Base-by-base conservation (phyloP, 2,797 vertebrate genomes). In the Balearica regulorum region DNA sequence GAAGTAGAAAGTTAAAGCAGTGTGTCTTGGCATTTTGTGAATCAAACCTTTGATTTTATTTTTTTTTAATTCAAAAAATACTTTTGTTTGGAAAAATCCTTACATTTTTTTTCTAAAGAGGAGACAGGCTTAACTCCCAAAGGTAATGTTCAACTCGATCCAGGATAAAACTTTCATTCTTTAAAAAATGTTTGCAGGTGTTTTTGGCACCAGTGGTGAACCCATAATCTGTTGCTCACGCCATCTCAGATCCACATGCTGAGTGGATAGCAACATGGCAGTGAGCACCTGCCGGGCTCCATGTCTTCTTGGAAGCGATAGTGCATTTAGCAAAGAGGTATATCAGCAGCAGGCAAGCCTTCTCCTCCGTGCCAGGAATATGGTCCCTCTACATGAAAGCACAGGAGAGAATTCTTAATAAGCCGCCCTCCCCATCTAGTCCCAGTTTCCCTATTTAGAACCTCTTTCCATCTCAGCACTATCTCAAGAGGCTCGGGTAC, bases 361-460 rank as follows among this genome's bases (percentile, higher is more conserved):
- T 90, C 76, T 91, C 15, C 31, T 75, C 1, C 0, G 64, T 93
- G 86, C 76, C 87, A 95, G 68, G 79, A 96, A 68, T 39, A 57
- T 10, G 44, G 77, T 86, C 66, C 41, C 51, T 84, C 39, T 79
- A 66, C 41, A 51, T 28, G 71, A 92, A 97, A 53, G 68, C 25
- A 16, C 96, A 96, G 87, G 89, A 80, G 64, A 79, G 94, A 94
- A 93, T 76, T 87, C 78, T 93, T 78, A 55, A 60, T 81, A 35
- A 77, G 54, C 62, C 43, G 83, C 57, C 35, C 16, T 87, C 13
- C 8, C 28, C 44, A 35, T 57, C 57, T 51, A 77, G 39, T 55
- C 39, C 41, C 16, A 33, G 13, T 80, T 94, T 86, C 64, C 66
- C 96, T 93, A 94, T 95, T 97, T 97, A 91, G 89, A 94, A 91